A percentile compares a stretch with the other conserved stretches of the same genome.
Conservation (phyloP, 2,797 vertebrate species). For the Smutsia temminckii region DNA sequence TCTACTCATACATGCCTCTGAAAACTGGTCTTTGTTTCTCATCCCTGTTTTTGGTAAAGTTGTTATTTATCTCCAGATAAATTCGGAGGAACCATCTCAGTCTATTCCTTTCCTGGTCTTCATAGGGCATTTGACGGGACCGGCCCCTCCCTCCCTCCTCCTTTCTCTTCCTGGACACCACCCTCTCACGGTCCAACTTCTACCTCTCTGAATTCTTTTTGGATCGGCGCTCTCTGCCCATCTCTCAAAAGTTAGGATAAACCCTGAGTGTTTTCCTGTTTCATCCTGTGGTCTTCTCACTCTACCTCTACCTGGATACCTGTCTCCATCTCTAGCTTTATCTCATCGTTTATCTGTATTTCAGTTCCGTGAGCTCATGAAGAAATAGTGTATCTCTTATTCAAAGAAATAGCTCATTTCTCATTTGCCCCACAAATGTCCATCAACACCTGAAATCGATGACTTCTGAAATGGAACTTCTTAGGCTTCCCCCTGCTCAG, state of each 20-base stretch:
- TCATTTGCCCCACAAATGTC: background rate
- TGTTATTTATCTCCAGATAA: background rate
- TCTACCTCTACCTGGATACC: background rate
- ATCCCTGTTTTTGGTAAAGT: background rate
- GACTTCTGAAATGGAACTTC: background rate
- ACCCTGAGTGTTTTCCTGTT: background rate
- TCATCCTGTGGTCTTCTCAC: background rate
- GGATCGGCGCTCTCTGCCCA: background rate
- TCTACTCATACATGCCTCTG: background rate
- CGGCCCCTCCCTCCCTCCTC: background rate
- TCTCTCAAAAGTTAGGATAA: background rate
- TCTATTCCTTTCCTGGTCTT: background rate
- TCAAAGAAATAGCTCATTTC: background rate
- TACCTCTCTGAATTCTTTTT: background rate
- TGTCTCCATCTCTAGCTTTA: background rate
- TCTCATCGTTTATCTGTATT: background rate
- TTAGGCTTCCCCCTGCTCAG: background rate
- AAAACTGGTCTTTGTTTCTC: background rate
- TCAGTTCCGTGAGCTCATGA: background rate
- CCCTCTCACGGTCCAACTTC: background rate
- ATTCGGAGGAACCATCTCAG: background rate
- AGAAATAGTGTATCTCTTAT: background rate
- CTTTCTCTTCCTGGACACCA: background rate
- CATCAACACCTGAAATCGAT: background rate
- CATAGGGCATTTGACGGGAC: background rate